These are phyloP conservation scores for Amphimedon queenslandica DNA, from an alignment of 37 sponge, comb jelly and placozoan genomes.

Conservation along the genomic window DNA sequence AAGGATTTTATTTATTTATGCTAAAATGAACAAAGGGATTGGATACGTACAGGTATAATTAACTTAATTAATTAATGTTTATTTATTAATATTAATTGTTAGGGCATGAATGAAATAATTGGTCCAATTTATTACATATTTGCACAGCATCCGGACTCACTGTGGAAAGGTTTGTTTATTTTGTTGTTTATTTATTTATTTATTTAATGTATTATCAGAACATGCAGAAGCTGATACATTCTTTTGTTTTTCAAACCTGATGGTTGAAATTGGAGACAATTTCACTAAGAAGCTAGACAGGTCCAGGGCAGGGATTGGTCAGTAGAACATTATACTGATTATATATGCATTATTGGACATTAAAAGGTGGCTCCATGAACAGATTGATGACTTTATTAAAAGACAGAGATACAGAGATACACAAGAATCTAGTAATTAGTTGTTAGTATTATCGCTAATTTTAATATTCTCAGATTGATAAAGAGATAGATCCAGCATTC, in stretches of 20 bases:
- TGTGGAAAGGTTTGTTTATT: conserved; percentile 62
- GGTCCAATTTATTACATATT: conserved; percentile 96
- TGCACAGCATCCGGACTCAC: conserved; percentile 75
- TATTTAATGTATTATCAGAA: conserved; percentile 7
- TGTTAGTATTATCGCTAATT: background rate
- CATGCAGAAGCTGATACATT: conserved; percentile 96
- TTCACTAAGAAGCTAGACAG: conserved; percentile 88
- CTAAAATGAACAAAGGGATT: conserved; percentile 91
- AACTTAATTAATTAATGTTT: background rate
- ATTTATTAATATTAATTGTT: background rate
- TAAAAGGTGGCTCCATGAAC: conserved; percentile 74
- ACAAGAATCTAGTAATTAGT: conserved; percentile 41
- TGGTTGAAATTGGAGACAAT: conserved; percentile 93
- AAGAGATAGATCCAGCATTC: conserved; percentile 70
- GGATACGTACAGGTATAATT: conserved; percentile 78
- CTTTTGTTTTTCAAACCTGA: conserved; percentile 93
- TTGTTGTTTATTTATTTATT: background rate
- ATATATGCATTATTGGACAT: too few species aligned
- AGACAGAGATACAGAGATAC: conserved; percentile 51
- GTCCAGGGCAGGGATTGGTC: conserved; percentile 80
- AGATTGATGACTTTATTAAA: conserved; percentile 67
- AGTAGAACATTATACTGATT: too few species aligned
- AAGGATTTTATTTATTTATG: conserved; percentile 87
- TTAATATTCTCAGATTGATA: conserved; percentile 20
- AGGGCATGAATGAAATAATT: conserved; percentile 98